Conservation (phyloP, 1,140 invertebrate species). For the Drosophila albomicans region DNA sequence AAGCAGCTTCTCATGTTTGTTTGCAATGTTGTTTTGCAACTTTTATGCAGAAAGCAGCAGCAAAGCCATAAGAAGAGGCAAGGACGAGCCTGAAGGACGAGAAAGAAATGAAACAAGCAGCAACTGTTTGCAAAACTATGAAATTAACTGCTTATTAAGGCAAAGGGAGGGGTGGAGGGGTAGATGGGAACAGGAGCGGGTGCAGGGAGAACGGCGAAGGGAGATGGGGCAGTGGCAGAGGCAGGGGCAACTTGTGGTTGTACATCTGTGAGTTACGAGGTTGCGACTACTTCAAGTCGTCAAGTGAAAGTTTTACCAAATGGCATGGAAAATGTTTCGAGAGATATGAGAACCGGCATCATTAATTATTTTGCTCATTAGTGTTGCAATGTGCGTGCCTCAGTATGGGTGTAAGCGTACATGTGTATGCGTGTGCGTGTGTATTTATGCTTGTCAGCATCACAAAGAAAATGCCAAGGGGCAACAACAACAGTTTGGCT, state of each 20-base stretch:
- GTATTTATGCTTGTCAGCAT: constrained; percentile 2
- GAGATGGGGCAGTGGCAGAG: neutral
- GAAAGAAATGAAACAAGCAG: constrained; percentile 11
- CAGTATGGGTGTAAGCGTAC: constrained; percentile 13
- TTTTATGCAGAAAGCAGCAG: constrained; percentile 41
- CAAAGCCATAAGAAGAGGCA: constrained; percentile 12
- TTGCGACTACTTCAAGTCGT: constrained; percentile 71
- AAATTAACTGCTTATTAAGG: constrained; percentile 81
- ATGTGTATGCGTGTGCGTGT: constrained; percentile 6
- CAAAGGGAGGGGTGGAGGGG: constrained; percentile 7
- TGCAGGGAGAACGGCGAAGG: too few relatives aligned
- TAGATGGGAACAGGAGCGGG: neutral
- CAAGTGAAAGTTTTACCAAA: constrained; percentile 80
- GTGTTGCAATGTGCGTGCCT: constrained; percentile 49
- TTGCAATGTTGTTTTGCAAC: constrained; percentile 69
- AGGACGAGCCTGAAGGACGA: constrained; percentile 27
- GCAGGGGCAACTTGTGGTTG: constrained; percentile 20
- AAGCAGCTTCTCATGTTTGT: constrained; percentile 59
- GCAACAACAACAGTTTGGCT: constrained; percentile 34
- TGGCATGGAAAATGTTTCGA: constrained; percentile 78
- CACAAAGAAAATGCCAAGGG: constrained; percentile 39
- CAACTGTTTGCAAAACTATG: constrained; percentile 69
- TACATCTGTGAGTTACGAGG: constrained; percentile 17
- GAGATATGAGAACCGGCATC: constrained; percentile 60
- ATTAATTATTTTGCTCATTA: constrained; percentile 82